phyloP scores from a whole-genome alignment of 2,888 invertebrate species.

The Oscheius sp. region DNA sequence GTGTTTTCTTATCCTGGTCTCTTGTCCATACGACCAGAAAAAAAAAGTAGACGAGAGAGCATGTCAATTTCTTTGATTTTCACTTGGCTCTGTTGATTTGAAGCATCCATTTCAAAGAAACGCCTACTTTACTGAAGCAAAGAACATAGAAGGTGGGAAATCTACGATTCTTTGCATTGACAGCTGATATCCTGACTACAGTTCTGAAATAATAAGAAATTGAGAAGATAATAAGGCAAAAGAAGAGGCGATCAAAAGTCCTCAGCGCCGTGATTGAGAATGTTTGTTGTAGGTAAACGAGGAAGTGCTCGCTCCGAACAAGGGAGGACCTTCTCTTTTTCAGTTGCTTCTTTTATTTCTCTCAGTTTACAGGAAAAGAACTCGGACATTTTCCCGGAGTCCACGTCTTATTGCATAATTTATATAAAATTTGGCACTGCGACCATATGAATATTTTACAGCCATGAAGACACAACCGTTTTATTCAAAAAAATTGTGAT shows the following conservation, averaged over 20 bases:
- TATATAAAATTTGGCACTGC: background rate
- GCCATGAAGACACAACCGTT: background rate
- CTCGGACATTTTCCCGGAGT: background rate
- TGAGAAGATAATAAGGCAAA: background rate
- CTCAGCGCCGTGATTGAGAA: conserved; percentile 11
- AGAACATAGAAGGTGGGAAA: background rate
- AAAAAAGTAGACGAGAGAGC: too few relatives aligned
- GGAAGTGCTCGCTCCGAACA: conserved; percentile 12
- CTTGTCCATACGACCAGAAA: too few relatives aligned
- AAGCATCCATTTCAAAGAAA: too few relatives aligned
- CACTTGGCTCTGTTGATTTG: too few relatives aligned
- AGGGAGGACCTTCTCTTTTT: background rate
- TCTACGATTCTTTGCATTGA: conserved; percentile 1
- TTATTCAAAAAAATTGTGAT: background rate
- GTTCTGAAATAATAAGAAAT: conserved; percentile 10
- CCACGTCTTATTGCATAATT: background rate
- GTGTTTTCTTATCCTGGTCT: too few relatives aligned
- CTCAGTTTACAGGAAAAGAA: too few relatives aligned
- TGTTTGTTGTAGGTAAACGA: conserved; percentile 30
- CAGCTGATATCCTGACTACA: conserved; percentile 26
- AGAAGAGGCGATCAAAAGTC: conserved; percentile 3
- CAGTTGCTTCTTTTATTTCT: too few relatives aligned
- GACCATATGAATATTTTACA: background rate
- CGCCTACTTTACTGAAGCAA: too few relatives aligned
- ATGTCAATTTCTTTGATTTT: too few relatives aligned